A percentile compares a stretch with the other conserved stretches of the same genome.
Evolutionary conservation across 2,888 invertebrate species (phyloP).

Genomic region (Galeopsomyia nigrocyanea): DNA sequence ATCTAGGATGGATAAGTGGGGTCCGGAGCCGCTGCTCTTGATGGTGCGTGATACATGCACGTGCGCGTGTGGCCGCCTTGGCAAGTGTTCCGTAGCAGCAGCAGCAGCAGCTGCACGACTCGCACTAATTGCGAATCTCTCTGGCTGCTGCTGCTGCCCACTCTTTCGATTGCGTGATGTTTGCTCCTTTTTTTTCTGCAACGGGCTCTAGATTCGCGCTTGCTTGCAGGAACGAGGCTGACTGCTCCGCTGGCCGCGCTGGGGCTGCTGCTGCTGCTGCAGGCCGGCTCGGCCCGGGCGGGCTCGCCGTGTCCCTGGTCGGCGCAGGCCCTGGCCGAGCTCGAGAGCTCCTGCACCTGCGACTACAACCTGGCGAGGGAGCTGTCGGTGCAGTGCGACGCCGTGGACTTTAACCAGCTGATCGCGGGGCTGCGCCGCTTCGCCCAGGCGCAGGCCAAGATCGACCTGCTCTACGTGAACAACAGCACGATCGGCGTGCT

Average conservation of each 20-base stretch:
- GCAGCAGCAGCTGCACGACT: constrained; percentile 14
- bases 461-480: constrained; percentile 90
- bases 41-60: no score
- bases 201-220: no score
- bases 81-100: constrained; percentile 63
- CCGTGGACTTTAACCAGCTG: constrained; percentile 85
- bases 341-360: constrained; percentile 89
- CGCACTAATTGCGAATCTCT: constrained; percentile 32
- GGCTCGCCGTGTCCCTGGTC: constrained; percentile 89
- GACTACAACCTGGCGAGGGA: constrained; percentile 88
- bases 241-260: constrained; percentile 6
- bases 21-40: no score
- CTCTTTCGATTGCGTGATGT: no score
- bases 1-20: no score
- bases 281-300: constrained; percentile 52
- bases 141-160: constrained; percentile 6
- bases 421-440: constrained; percentile 80
- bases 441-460: constrained; percentile 74
- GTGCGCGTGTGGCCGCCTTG: constrained; percentile 60
- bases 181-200: no score
- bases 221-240: no score
- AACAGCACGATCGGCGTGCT: constrained; percentile 84
- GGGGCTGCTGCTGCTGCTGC: constrained; percentile 53
- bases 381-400: constrained; percentile 91
- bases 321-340: constrained; percentile 75